Base-by-base conservation (phyloP, 2,113 vertebrate species). In the Lanius collurio region DNA sequence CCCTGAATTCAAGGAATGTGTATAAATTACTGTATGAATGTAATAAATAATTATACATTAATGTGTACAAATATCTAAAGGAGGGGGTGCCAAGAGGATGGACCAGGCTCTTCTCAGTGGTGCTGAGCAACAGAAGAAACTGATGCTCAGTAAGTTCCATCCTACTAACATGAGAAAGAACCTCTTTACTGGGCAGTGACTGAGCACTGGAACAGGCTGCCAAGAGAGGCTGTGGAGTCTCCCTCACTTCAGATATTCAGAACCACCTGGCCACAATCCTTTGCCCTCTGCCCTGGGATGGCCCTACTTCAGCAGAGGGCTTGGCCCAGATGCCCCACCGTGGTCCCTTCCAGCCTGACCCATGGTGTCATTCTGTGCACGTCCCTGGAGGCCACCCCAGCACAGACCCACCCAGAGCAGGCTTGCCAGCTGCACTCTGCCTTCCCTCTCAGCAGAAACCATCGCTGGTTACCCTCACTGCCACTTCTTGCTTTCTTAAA, bases 301-400 rank as follows among this genome's bases (percentile, higher is more conserved):
- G 47, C 46, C 46, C n/a, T 13, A 0, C 33, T 7, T 2, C 1
- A 24, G 68, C 59, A 74, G 18, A 22, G 50, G 28, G 57, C 31
- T 3, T 35, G 55, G 64, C 49, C 55, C 47, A 9, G 35, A 2
- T 12, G 53, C 15, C 5, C 15, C 62, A 8, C n/a, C 7, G 39
- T 4, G 52, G 22, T 52, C 42, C 67, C 59, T 16, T 15, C 67
- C 59, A 44, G 1, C 14, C 59, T 16, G n/a, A 3, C 30, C 74
- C 47, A 7, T 9, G 12, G 47, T 76, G 70, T 4, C 14, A 5
- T 0, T 13, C 55, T 12, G 15, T 2, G 7, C 22, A 13, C 8
- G 24, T 18, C 78, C 77, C 84, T 2, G 5, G 0, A 15, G 78
- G 53, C 52, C 56, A 46, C 7, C 16, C 41, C 30, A 5, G 46